Evolutionary conservation across 1,140 invertebrate species (phyloP), one percentile per base, ranked within the genome.

Genomic region (Rhyzopertha dominica): DNA sequence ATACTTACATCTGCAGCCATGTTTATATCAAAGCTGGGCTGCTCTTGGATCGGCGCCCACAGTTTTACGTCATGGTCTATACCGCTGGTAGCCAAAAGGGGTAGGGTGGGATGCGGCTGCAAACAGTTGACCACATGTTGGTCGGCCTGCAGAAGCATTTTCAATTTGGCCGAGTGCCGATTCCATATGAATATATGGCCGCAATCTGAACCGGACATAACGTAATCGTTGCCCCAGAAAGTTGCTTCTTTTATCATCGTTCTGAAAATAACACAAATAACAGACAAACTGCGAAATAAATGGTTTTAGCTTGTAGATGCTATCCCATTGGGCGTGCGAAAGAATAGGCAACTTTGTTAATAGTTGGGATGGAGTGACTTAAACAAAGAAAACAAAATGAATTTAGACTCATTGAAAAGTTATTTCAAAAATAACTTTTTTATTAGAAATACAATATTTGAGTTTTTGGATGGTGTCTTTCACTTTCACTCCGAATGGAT

Each of bases 61-160:
- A 94, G 64, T 68, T 94, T 94, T 5, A 93, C 76, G 62, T 93
- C 86, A 66, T 93, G 89, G 63, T 94, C 90, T 44, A 94, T 92
- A 5, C 90, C 90, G 47, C 88, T 91, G 5, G 88, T 86, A 0
- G 88, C 88, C 4, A 94, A 61, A 51, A 90, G 77, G 40, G 88
- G 87, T 43, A 88, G 68, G 47, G 71, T 80, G 0, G 89, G 88
- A 71, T 94, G 90, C 0, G 90, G 90, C 59, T 90, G 87, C 0
- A 91, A 60, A 65, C 87, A 89, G 67, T 92, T 92, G 18, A 92
- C 88, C 0, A 93, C 89, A 61, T 89, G 87, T 35, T 81, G 77
- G 70, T 94, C 90, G 3, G 84, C 90, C 62, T 90, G 79, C 19
- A 92, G 63, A 0, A 90, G 65, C 78, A 87, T 90, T n/a, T 81